These are phyloP conservation scores for Chamaea fasciata DNA, from an alignment of 2,113 vertebrate genomes.

Conservation along the genomic window DNA sequence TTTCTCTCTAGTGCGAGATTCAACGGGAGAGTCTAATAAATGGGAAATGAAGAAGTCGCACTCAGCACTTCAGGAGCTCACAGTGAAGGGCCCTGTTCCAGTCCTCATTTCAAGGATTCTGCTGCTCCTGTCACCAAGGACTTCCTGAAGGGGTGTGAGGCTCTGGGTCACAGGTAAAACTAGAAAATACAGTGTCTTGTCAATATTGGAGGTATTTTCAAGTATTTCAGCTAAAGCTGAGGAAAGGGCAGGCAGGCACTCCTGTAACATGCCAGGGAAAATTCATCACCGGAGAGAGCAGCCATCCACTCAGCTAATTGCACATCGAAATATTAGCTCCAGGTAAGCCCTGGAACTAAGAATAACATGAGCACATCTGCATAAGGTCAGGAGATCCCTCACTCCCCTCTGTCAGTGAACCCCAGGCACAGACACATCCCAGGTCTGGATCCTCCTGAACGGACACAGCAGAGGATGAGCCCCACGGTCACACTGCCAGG, in stretches of 20 bases:
- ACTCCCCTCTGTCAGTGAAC: neutral
- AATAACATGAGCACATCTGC: neutral
- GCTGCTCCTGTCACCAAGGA: neutral
- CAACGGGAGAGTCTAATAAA: neutral
- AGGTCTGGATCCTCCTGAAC: accelerated
- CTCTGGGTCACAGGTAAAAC: neutral
- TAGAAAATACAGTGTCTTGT: neutral
- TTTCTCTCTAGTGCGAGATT: neutral
- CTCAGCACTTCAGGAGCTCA: neutral
- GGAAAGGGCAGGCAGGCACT: neutral
- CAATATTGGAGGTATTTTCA: neutral
- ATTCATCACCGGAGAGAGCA: neutral
- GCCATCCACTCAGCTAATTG: neutral
- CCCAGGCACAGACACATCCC: neutral
- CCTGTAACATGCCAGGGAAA: neutral
- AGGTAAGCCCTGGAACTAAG: neutral
- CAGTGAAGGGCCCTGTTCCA: accelerated
- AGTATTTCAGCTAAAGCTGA: neutral
- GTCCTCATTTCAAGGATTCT: neutral
- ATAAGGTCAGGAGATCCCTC: neutral
- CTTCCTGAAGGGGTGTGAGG: neutral
- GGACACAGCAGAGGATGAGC: neutral
- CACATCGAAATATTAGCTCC: neutral
- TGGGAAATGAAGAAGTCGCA: neutral
- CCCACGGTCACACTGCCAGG: no score